Percentiles rank a stretch among this genome's conserved stretches.
Conservation (phyloP, 2,888 invertebrate species). For the Trilocha varians region DNA sequence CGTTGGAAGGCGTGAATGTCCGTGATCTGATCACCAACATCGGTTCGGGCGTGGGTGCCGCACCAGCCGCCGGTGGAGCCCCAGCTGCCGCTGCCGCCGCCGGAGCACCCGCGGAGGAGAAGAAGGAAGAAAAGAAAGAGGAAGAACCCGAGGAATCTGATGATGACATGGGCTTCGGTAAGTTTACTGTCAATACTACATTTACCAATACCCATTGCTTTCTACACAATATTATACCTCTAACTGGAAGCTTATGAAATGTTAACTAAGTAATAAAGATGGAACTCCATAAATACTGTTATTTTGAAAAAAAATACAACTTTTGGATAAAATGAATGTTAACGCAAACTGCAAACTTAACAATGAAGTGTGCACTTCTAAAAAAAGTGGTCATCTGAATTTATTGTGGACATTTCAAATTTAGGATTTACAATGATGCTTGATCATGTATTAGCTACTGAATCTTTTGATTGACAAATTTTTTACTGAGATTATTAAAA, state of each 20-base stretch:
- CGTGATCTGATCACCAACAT: conserved; percentile 95
- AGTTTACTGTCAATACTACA: conserved; percentile 27
- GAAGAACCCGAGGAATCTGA: conserved; percentile 87
- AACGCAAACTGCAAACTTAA: no score
- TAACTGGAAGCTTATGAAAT: no score
- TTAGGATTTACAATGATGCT: conserved; percentile 57
- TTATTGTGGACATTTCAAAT: no score
- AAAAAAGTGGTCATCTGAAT: no score
- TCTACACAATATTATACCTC: no score
- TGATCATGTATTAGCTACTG: conserved; percentile 76
- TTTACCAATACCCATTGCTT: no score
- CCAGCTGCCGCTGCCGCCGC: conserved; percentile 78
- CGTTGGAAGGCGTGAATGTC: conserved; percentile 94
- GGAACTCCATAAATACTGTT: no score
- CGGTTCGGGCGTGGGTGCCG: conserved; percentile 91
- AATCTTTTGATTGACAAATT: conserved; percentile 47
- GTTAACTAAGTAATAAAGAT: no score
- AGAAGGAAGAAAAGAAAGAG: conserved; percentile 86
- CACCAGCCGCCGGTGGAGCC: conserved; percentile 81
- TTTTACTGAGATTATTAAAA: conserved; percentile 31
- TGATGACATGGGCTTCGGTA: conserved; percentile 95
- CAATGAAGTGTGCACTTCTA: no score
- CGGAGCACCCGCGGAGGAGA: conserved; percentile 78
- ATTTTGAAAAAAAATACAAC: no score
- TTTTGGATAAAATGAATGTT: no score